Evolutionary conservation across 2,888 invertebrate genomes (phyloP).

Genomic region (Drosophila borealis): DNA sequence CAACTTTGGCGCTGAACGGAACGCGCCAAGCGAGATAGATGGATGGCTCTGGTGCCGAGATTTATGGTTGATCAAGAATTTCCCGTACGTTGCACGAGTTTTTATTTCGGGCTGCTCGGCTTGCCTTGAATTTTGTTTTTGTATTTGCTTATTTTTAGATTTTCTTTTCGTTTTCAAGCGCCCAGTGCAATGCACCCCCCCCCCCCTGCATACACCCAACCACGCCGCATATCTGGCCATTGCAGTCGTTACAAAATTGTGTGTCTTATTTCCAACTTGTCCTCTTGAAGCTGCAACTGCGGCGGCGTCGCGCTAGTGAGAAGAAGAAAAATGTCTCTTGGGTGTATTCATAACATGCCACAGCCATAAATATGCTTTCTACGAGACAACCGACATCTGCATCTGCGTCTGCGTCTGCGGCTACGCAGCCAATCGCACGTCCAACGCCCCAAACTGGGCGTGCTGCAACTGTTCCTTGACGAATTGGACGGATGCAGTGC

Average conservation of each 20-base stretch:
- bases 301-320: slow-evolving; percentile 56
- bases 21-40: slow-evolving; percentile 81
- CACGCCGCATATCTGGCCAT: slow-evolving; percentile 10
- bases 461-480: slow-evolving; percentile 72
- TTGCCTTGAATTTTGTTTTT: slow-evolving; percentile 35
- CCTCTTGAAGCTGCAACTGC: slow-evolving; percentile 34
- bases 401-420: slow-evolving; percentile 9
- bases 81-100: slow-evolving; percentile 71
- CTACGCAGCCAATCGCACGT: slow-evolving; percentile 62
- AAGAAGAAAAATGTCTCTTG: slow-evolving; percentile 80
- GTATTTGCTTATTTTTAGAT: slow-evolving; percentile 70
- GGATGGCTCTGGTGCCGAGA: slow-evolving; percentile 80
- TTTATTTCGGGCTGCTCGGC: slow-evolving; percentile 38
- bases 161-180: slow-evolving; percentile 65
- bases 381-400: slow-evolving; percentile 70
- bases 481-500: slow-evolving; percentile 79
- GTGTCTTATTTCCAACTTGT: slow-evolving; percentile 48
- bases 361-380: slow-evolving; percentile 78
- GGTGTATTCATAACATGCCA: slow-evolving; percentile 80
- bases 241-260: slow-evolving; percentile 29
- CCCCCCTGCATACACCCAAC: not conserved
- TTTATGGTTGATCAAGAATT: slow-evolving; percentile 83
- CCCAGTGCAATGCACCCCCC: slow-evolving; percentile 52
- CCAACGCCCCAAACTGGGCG: slow-evolving; percentile 69
- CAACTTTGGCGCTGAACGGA: slow-evolving; percentile 76